Conservation (phyloP, 2,113 vertebrate genomes). For the Phodopus roborovskii region DNA sequence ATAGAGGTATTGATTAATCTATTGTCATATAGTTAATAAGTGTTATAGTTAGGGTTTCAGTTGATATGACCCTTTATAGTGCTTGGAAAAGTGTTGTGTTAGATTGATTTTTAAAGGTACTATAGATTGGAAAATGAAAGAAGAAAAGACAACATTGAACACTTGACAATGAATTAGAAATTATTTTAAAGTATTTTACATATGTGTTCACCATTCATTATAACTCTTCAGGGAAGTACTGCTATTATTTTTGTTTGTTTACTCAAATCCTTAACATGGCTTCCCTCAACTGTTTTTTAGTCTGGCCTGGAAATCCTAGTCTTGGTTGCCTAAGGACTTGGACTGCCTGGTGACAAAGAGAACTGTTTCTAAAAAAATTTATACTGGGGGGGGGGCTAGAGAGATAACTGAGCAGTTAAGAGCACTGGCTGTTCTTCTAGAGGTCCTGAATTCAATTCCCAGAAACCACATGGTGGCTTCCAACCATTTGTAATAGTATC, state of each 20-base stretch:
- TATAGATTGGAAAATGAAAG: neutral
- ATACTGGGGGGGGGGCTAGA: too few relatives aligned
- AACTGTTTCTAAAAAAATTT: neutral
- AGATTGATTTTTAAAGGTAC: constrained; percentile 1
- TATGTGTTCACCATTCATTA: neutral
- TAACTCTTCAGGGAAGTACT: neutral
- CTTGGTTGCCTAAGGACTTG: neutral
- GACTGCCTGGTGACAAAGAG: neutral
- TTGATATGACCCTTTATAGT: neutral
- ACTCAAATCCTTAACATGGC: neutral
- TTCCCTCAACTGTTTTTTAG: neutral
- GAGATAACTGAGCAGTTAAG: too few relatives aligned
- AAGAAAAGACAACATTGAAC: neutral
- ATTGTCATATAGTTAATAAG: neutral
- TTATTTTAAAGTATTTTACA: constrained; percentile 21
- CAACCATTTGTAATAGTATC: too few relatives aligned
- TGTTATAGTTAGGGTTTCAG: constrained; percentile 20
- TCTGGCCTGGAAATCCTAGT: neutral
- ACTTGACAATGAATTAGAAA: neutral
- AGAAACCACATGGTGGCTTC: too few relatives aligned
- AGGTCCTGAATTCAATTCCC: too few relatives aligned
- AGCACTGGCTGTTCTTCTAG: too few relatives aligned
- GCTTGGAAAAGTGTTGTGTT: neutral
- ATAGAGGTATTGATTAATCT: neutral
- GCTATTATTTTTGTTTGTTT: neutral